phyloP scores from a whole-genome alignment of 2,113 vertebrate genomes.

The Sminthopsis crassicaudata region DNA sequence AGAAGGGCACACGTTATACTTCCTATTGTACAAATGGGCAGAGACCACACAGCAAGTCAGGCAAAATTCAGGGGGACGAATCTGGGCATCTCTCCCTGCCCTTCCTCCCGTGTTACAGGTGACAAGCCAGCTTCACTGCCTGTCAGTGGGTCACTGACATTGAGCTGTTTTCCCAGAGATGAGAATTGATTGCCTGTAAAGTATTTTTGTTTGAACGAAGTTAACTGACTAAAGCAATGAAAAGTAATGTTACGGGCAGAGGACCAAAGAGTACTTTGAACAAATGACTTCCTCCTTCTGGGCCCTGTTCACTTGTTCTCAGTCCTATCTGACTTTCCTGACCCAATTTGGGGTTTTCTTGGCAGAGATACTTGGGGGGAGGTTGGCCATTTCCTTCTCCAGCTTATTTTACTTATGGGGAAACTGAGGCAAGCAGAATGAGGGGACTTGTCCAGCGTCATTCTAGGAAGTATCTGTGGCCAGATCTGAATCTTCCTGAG shows the following conservation, averaged over 20 bases:
- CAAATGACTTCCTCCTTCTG: neutral
- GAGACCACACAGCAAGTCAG: neutral
- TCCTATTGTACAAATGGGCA: neutral
- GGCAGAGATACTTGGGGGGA: neutral
- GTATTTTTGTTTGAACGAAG: neutral
- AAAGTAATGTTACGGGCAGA: neutral
- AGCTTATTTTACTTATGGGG: neutral
- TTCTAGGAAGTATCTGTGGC: neutral
- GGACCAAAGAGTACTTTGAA: neutral
- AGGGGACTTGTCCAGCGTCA: neutral
- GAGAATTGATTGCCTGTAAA: neutral
- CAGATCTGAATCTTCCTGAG: neutral
- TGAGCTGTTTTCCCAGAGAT: neutral
- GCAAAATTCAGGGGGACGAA: neutral
- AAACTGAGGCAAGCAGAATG: neutral
- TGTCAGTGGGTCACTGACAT: neutral
- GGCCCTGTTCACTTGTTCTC: neutral
- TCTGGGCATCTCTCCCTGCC: neutral
- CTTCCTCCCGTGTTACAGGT: constrained; percentile 9
- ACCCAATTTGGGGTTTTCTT: neutral
- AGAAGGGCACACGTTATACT: fast-evolving
- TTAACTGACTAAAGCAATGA: neutral
- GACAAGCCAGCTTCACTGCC: too few species aligned
- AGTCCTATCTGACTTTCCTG: neutral
- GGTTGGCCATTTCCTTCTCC: neutral